Evolutionary conservation across 1,140 invertebrate species (phyloP), one percentile per base, ranked within the genome.

Genomic region (Drosophila sechellia): DNA sequence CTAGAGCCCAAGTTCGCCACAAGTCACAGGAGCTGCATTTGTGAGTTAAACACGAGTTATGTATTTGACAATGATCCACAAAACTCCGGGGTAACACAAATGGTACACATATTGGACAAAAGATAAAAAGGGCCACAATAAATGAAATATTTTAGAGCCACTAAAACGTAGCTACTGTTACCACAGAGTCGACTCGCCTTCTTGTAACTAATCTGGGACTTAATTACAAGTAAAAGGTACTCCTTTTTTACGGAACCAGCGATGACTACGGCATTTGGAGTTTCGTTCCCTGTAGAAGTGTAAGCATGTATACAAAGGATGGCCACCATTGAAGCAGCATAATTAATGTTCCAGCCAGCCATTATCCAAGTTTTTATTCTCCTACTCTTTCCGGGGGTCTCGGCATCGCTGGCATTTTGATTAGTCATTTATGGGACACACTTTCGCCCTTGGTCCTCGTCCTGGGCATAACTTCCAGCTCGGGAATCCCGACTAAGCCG

Each of bases 321-420:
- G 11, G 49, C 25, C 6, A 12, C 49, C 49, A 35, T 50, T 15
- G 49, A 20, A 35, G n/a, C 15, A 35, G 15, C 31, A 58, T 35
- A 63, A 55, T 55, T 35, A 63, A 43, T 57, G 40, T 27, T 31
- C 31, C 25, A 12, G 6, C 48, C 25, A 49, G 27, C 48, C n/a
- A 49, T 49, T 20, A 31, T n/a, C 15, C n/a, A n/a, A 3, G 12
- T 31, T 20, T 22, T 57, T 22, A 6, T 27, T 57, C 22, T 3
- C 31, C 20, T 11, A 22, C n/a, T n/a, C 13, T 40, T 66, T 37
- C 15, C 43, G 2, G n/a, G n/a, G 5, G 10, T 39, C 10, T 10
- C 59, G 45, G 45, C 64, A 25, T 65, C 45, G 15, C 15, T 42
- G 60, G 64, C 37, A 53, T 53, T 65, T 68, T 43, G 64, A 66